Conservation (phyloP, 2,888 invertebrate genomes). For the Volucella inflata region DNA sequence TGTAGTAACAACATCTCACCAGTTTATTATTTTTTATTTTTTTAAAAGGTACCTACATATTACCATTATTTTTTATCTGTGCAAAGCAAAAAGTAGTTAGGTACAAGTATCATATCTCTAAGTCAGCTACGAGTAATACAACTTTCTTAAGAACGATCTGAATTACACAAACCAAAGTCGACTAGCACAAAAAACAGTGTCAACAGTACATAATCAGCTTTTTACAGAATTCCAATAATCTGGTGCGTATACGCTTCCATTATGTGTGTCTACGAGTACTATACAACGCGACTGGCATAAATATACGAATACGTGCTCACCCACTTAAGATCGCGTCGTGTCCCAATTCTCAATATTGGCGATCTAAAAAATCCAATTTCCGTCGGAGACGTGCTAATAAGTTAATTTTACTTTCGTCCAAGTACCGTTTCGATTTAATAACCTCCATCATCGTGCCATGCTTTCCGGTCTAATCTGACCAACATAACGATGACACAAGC, state of each 20-base stretch:
- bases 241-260: constrained; percentile 19
- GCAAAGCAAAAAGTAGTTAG: no score
- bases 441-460: constrained; percentile 12
- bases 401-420: constrained; percentile 71
- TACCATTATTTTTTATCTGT: no score
- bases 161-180: neutral
- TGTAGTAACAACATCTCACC: no score
- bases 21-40: no score
- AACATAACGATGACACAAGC: constrained; percentile 33
- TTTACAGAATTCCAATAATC: constrained; percentile 20
- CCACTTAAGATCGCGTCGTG: constrained; percentile 59
- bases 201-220: constrained; percentile 23
- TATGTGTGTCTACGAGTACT: neutral
- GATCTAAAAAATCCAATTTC: constrained; percentile 58
- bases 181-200: constrained; percentile 8
- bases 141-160: neutral
- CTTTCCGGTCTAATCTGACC: constrained; percentile 12
- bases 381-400: constrained; percentile 67
- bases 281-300: neutral
- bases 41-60: no score
- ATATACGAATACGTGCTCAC: constrained; percentile 47
- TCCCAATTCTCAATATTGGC: constrained; percentile 51
- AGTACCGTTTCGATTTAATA: constrained; percentile 53
- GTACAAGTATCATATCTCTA: no score
- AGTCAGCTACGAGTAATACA: no score